Base-by-base conservation (phyloP, 2,888 invertebrate species). In the Actias luna region DNA sequence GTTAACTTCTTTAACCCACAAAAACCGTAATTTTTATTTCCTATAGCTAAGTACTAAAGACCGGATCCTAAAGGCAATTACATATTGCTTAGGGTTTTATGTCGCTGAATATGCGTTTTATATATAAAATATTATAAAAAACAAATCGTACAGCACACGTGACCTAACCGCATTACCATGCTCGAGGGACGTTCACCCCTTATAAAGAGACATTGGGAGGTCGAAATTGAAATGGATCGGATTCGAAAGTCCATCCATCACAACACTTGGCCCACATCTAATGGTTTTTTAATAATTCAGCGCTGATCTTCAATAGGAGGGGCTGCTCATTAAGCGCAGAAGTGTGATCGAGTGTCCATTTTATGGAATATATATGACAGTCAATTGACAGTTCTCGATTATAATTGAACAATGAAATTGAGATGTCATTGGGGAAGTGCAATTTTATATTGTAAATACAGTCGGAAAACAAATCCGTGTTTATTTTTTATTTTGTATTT, bases 211-310 rank as follows among this genome's bases (percentile, higher is more conserved):
- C 82, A 80, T 76, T 77, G 74, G 77, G 71, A 72, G 71, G 76
- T 78, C 80, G 79, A 81, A 90, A 92, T 92, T 92, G 92, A 92
- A 90, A 92, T 92, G 92, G 92, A 92, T 92, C 84, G 90, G 79
- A 87, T 87, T 83, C 79, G 76, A 87, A 87, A 87, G 89, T 82
- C 87, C 89, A 92, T 92, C 92, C 83, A 92, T 92, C 92, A 92
- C 80, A 77, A 71, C 77, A 71, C 78, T 85, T 88, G 87, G 78
- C 83, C 85, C 80, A 83, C 75, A 82, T 90, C 85, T 90, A 90
- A 92, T 91, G 90, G 83, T 91, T 92, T 92, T 92, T 92, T 92
- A 91, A 92, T 91, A 91, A 89, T 88, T 88, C 87, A 82, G 80
- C 81, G 84, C 81, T 73, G 81, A 79, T 62, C 59, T 67, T 73